Evolutionary conservation across 2,113 vertebrate species (phyloP).

Genomic region (Menura novaehollandiae): DNA sequence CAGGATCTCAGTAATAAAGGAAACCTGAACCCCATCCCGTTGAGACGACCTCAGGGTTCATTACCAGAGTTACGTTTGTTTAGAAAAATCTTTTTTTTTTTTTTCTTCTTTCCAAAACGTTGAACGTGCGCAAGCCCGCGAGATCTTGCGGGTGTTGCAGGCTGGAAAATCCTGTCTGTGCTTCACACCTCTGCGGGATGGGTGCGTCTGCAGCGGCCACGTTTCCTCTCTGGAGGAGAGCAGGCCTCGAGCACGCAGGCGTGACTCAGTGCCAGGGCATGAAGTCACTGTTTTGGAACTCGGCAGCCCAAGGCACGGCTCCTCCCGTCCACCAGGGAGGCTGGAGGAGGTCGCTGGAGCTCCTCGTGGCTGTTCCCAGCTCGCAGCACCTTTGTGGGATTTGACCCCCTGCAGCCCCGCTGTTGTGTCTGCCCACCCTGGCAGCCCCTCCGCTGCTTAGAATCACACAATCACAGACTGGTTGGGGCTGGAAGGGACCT

Average conservation of each 20-base stretch:
- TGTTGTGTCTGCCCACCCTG: not conserved
- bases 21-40: not conserved
- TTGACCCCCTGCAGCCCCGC: not conserved
- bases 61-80: not conserved
- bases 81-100: not conserved
- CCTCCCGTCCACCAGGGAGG: not conserved
- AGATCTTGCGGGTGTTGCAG: not conserved
- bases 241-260: not conserved
- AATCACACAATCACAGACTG: not conserved
- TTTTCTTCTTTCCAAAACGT: not conserved
- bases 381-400: not conserved
- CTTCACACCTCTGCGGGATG: not conserved
- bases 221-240: accelerated
- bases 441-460: not conserved
- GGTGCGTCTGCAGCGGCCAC: accelerated
- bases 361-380: not conserved
- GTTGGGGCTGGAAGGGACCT: not conserved
- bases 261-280: not conserved
- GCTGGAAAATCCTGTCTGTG: not conserved
- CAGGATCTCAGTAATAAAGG: not conserved
- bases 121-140: not conserved
- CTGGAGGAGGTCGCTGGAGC: not conserved
- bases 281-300: not conserved
- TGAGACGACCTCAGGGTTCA: accelerated
- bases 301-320: not conserved